Percentiles rank a stretch among this genome's conserved stretches.
phyloP scores from a whole-genome alignment of 2,888 invertebrate species.

The Eupithecia subumbrata region DNA sequence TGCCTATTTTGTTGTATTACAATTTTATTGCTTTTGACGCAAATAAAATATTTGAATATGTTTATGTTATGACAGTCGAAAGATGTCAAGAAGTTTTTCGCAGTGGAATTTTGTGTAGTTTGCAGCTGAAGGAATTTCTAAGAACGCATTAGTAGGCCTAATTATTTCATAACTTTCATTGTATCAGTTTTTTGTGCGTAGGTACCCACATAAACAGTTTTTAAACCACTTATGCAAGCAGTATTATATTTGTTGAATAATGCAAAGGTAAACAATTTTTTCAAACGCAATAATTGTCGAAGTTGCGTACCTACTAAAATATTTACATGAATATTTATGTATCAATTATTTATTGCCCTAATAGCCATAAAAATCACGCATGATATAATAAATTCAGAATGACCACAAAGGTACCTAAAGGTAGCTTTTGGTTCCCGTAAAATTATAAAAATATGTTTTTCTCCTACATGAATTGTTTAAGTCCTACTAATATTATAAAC shows the following conservation, averaged over 20 bases:
- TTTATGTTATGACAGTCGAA: background rate
- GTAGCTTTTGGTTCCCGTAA: background rate
- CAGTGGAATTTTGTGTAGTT: background rate
- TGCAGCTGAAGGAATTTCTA: background rate
- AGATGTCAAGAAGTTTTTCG: background rate
- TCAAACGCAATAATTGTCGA: constrained; percentile 1
- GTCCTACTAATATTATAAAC: no score
- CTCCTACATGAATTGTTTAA: no score
- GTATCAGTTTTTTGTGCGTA: background rate
- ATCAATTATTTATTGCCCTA: background rate
- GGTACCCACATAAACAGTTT: background rate
- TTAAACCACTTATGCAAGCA: background rate
- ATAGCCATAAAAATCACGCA: background rate
- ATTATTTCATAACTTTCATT: background rate
- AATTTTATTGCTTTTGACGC: no score
- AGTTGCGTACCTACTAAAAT: background rate
- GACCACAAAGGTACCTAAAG: background rate
- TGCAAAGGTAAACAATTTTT: background rate
- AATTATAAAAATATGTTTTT: no score
- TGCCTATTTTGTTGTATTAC: no score
- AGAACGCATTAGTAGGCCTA: background rate
- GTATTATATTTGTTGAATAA: background rate
- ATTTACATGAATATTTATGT: constrained; percentile 3
- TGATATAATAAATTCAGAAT: background rate
- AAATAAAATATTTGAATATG: no score